A percentile compares a stretch with the other conserved stretches of the same genome.
These are phyloP conservation scores for Spodoptera exigua DNA, from an alignment of 2,888 invertebrate genomes.

Conservation along the genomic window DNA sequence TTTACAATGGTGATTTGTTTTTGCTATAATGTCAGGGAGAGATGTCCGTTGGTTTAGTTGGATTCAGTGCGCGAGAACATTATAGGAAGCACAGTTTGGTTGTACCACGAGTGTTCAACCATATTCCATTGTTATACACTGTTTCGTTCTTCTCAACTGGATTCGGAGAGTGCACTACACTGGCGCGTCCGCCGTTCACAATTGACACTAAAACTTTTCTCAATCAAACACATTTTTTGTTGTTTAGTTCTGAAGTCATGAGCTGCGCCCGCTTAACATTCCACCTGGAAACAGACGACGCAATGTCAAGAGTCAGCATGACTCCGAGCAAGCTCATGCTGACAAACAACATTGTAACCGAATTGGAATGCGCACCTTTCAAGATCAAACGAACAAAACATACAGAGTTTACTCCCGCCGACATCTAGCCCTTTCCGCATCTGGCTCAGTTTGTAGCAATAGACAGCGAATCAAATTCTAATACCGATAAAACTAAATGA, in stretches of 20 bases:
- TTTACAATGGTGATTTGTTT: conserved; percentile 65
- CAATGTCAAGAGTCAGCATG: conserved; percentile 70
- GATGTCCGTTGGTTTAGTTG: conserved; percentile 54
- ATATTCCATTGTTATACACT: conserved; percentile 87
- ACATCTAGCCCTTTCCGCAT: conserved; percentile 32
- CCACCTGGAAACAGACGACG: conserved; percentile 76
- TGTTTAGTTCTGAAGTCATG: conserved; percentile 76
- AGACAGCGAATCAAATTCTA: conserved; percentile 30
- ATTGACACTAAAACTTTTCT: conserved; percentile 72
- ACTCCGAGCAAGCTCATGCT: conserved; percentile 58
- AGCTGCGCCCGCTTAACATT: conserved; percentile 65
- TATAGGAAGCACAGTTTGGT: conserved; percentile 83
- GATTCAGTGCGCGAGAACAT: conserved; percentile 78
- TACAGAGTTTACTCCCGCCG: conserved; percentile 10
- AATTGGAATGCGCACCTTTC: conserved; percentile 76
- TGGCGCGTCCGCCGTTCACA: conserved; percentile 83
- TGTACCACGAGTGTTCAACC: conserved; percentile 77
- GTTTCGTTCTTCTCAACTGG: conserved; percentile 83
- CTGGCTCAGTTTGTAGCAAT: conserved; percentile 36
- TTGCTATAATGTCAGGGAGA: conserved; percentile 50
- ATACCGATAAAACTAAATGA: conserved; percentile 47
- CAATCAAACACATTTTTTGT: conserved; percentile 87
- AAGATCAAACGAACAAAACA: conserved; percentile 26
- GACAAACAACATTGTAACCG: conserved; percentile 70
- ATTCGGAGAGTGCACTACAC: conserved; percentile 72